Percentiles rank a stretch among this genome's conserved stretches.
Conservation (phyloP, 1,140 invertebrate species). For the Drosophila nebulosa region DNA sequence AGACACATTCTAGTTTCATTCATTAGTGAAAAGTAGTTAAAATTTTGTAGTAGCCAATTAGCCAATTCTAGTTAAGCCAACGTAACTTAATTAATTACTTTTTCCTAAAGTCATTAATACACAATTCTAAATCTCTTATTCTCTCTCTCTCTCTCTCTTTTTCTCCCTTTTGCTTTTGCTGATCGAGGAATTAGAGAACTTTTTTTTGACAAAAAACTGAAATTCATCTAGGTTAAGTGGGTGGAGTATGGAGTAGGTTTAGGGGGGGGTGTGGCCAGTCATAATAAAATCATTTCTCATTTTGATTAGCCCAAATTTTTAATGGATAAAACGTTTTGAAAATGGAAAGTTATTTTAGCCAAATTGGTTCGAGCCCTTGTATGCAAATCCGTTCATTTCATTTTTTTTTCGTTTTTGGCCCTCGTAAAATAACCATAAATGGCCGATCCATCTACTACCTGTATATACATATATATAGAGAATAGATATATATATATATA, state of each 20-base stretch:
- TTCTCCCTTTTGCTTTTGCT: too few species aligned
- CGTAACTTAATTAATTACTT: too few species aligned
- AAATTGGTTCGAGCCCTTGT: constrained; percentile 15
- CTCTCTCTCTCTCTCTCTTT: too few species aligned
- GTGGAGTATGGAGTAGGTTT: not conserved
- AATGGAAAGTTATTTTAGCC: constrained; percentile 39
- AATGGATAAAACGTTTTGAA: constrained; percentile 4
- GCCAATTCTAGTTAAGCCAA: too few species aligned
- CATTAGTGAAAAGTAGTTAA: too few species aligned
- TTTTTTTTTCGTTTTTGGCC: not conserved
- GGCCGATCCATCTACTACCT: constrained; percentile 12
- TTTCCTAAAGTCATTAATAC: too few species aligned
- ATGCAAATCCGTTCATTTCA: constrained; percentile 31
- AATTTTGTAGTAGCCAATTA: too few species aligned
- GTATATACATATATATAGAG: constrained; percentile 14
- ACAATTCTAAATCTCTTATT: too few species aligned
- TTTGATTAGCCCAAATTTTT: not conserved
- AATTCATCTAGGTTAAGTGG: not conserved
- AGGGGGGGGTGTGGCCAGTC: not conserved
- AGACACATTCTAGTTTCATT: too few species aligned
- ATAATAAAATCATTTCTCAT: constrained; percentile 3
- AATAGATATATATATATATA: not conserved
- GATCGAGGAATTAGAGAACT: not conserved
- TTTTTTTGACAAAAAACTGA: too few species aligned
- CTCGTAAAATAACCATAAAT: constrained; percentile 35